A percentile compares a stretch with the other conserved stretches of the same genome.
These are phyloP conservation scores for Acronicta alni DNA, from an alignment of 2,888 invertebrate genomes.

Conservation along the genomic window DNA sequence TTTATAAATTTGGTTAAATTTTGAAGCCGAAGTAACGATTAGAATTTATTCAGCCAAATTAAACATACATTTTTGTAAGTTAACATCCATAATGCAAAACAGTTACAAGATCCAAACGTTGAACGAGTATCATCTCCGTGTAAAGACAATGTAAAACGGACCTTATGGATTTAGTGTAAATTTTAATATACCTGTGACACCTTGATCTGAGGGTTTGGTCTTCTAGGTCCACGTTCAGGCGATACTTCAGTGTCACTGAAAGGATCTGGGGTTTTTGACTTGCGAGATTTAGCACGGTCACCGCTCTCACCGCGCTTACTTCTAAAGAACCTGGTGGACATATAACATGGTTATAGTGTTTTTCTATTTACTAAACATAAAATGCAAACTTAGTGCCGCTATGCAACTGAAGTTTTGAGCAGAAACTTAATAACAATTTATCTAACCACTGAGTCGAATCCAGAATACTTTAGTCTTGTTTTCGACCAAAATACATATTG, in stretches of 20 bases:
- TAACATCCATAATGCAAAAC: neutral
- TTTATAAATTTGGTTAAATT: slow-evolving; percentile 2
- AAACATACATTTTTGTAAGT: neutral
- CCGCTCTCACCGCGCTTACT: slow-evolving; percentile 93
- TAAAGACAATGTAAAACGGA: slow-evolving; percentile 30
- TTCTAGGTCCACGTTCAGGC: slow-evolving; percentile 75
- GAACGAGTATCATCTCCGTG: neutral
- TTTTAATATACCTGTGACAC: slow-evolving; percentile 83
- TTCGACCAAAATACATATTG: too few relatives aligned
- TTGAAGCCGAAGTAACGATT: neutral
- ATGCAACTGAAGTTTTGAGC: too few relatives aligned
- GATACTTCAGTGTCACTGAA: slow-evolving; percentile 85
- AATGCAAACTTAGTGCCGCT: too few relatives aligned
- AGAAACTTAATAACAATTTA: too few relatives aligned
- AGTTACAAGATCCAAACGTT: neutral
- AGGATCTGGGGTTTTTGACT: slow-evolving; percentile 92
- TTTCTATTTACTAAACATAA: too few relatives aligned
- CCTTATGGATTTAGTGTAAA: neutral
- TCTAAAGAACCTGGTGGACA: slow-evolving; percentile 92
- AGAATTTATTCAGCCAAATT: neutral
- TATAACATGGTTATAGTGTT: neutral
- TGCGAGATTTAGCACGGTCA: slow-evolving; percentile 90
- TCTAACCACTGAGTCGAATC: too few relatives aligned
- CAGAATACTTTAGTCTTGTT: too few relatives aligned
- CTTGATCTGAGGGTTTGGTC: slow-evolving; percentile 85